Evolutionary conservation across 2,888 invertebrate genomes (phyloP).

Genomic region (Mythimna albipuncta): DNA sequence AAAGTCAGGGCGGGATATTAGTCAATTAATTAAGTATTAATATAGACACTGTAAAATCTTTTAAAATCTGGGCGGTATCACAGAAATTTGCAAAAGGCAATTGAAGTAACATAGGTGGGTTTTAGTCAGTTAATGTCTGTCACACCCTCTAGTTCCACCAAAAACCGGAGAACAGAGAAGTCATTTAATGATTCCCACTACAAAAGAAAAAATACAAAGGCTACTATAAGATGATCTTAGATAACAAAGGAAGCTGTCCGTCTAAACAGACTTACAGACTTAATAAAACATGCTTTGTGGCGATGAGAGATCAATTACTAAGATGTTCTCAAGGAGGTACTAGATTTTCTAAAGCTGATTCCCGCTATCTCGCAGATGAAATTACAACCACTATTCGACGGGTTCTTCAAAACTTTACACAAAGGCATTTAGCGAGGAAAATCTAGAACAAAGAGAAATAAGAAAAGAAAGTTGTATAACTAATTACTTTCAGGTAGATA

Average conservation of each 20-base stretch:
- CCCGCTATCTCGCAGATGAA: constrained; percentile 25
- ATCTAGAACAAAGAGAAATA: constrained; percentile 9
- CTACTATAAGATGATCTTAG: no score
- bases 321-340: neutral
- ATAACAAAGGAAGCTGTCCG: no score
- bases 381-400: constrained; percentile 5
- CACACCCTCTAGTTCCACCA: no score
- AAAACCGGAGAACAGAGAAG: no score
- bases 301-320: neutral
- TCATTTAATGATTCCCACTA: no score
- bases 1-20: no score
- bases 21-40: no score
- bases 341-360: neutral
- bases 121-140: no score
- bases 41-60: no score
- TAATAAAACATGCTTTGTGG: constrained; percentile 2
- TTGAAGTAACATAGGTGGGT: no score
- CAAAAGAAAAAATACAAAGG: neutral
- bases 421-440: constrained; percentile 14
- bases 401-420: constrained; percentile 32
- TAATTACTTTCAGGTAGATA: constrained; percentile 23
- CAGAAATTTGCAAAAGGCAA: no score
- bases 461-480: constrained; percentile 1
- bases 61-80: no score
- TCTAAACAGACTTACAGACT: neutral